Base-by-base conservation (phyloP, 2,888 invertebrate genomes). In the Silvanus unidentatus region DNA sequence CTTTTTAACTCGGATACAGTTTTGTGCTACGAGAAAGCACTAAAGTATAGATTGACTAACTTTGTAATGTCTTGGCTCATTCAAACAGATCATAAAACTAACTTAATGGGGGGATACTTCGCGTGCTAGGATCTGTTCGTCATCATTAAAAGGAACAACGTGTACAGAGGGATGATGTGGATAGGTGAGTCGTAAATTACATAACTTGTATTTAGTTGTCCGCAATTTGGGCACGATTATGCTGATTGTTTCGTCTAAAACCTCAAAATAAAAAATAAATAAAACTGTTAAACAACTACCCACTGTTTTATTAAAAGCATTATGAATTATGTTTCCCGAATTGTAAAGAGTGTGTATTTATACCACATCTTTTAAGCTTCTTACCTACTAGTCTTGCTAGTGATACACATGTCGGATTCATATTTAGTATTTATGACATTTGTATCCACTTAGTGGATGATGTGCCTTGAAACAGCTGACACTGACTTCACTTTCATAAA, bases 41-140 rank as follows among this genome's bases (percentile, higher is more conserved):
- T 63, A 62, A 68, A 68, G 66, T 68, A 68, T 68, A 69, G 68
- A 69, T 68, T 69, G 69, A 62, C 63, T 63, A 69, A 69, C 66
- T 68, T 69, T 67, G 65, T 69, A 69, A 68, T 69, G 66, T 64
- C 64, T 64, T 65, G 64, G 65, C 65, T 65, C 60, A 63, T 66
- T 62, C 63, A 62, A 62, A 61, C 63, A 59, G 63, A 58, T 64
- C 65, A 60, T 68, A 68, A 68, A 68, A 68, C 63, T 65, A 60
- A 53, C 58, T 62, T 65, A 68, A 67, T 68, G 65, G 66, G 64
- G 60, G n/a, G 32, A 32, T 32, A 32, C n/a, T 9, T 60, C 58
- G 34, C 34, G n/a, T n/a, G n/a, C 34, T 32, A n/a, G 11, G 11
- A 32, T 13, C 3, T 3, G 3, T 32, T 32, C 10, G 34, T 32